Evolutionary conservation across 2,888 invertebrate genomes (phyloP).

Genomic region (Erannis defoliaria): DNA sequence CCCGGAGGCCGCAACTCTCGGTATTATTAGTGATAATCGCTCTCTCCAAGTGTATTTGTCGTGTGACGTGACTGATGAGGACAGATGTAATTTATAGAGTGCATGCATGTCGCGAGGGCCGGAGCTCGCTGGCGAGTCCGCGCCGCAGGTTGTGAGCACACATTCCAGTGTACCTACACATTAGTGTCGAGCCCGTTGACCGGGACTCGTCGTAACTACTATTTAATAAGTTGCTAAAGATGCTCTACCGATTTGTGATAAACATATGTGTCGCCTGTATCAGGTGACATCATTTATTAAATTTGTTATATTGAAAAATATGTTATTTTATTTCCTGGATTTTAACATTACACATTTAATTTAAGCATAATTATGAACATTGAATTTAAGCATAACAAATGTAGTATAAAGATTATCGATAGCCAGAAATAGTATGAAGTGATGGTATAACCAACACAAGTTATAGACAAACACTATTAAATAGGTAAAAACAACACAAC

Average conservation of each 20-base stretch:
- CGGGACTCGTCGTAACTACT: conserved; percentile 29
- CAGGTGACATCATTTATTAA: conserved; percentile 38
- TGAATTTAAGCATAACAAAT: neutral
- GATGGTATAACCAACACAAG: too few relatives aligned
- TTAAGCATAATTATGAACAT: neutral
- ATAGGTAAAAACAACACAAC: too few relatives aligned
- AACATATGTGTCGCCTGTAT: conserved; percentile 42
- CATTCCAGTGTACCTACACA: conserved; percentile 31
- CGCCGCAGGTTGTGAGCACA: conserved; percentile 7
- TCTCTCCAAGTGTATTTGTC: neutral
- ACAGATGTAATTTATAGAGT: conserved; percentile 34
- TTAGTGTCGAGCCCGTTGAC: neutral
- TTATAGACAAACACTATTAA: too few relatives aligned
- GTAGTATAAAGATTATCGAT: too few relatives aligned
- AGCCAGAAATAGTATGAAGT: too few relatives aligned
- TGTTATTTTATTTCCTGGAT: conserved; percentile 14
- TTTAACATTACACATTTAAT: neutral
- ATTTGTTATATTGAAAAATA: conserved; percentile 26
- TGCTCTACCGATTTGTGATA: conserved; percentile 25
- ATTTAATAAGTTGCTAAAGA: conserved; percentile 5
- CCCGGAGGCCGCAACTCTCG: conserved; percentile 19
- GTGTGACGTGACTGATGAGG: neutral
- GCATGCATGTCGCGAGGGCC: conserved; percentile 18
- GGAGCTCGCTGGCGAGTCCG: conserved; percentile 34
- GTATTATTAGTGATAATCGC: conserved; percentile 27